A percentile compares a stretch with the other conserved stretches of the same genome.
Evolutionary conservation across 1,140 invertebrate genomes (phyloP).

Genomic region (Drosophila takahashii): DNA sequence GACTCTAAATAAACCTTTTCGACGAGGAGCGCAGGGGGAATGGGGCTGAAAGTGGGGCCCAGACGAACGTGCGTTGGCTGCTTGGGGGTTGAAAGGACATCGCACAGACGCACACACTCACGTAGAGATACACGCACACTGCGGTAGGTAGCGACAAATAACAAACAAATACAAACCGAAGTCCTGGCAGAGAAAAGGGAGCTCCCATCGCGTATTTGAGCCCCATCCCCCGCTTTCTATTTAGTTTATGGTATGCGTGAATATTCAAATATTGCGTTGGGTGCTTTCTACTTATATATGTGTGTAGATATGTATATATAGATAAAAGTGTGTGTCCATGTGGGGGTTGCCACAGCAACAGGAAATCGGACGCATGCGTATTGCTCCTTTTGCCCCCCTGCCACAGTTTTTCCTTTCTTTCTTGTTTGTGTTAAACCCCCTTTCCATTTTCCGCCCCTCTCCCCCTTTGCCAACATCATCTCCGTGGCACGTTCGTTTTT

Average conservation of each 20-base stretch:
- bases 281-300: constrained; percentile 13
- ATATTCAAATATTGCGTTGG: constrained; percentile 73
- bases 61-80: constrained; percentile 67
- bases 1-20: constrained; percentile 55
- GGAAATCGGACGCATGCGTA: constrained; percentile 81
- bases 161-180: constrained; percentile 68
- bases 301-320: constrained; percentile 10
- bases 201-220: constrained; percentile 72
- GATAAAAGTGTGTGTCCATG: constrained; percentile 48
- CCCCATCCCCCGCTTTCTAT: constrained; percentile 17
- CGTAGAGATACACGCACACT: constrained; percentile 50
- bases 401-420: constrained; percentile 47
- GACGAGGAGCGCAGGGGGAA: background rate
- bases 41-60: constrained; percentile 32
- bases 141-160: constrained; percentile 68
- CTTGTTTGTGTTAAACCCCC: constrained; percentile 40
- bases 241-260: constrained; percentile 81
- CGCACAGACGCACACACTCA: constrained; percentile 33
- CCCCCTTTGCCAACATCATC: constrained; percentile 22
- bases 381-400: constrained; percentile 17
- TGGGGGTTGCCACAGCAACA: constrained; percentile 80
- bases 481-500: constrained; percentile 39
- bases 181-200: constrained; percentile 56
- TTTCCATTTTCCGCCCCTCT: constrained; percentile 1
- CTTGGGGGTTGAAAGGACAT: constrained; percentile 74